Evolutionary conservation across 2,797 vertebrate genomes (phyloP).

Genomic region (Etheostoma perlongum): DNA sequence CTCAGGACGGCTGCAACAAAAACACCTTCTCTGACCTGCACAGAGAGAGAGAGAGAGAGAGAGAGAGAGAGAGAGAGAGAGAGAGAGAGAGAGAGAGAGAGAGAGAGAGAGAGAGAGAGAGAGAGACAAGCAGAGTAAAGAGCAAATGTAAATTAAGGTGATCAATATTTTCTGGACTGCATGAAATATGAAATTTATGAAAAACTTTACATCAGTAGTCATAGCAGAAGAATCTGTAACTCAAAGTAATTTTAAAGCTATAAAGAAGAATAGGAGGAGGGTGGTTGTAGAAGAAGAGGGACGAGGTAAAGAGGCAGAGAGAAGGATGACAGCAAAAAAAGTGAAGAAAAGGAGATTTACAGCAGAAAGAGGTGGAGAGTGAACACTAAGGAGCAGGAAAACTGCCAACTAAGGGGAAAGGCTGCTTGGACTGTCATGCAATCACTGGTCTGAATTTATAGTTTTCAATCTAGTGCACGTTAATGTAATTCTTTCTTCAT

Average conservation of each 20-base stretch:
- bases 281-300: not conserved
- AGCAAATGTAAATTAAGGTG: not conserved
- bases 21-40: slow-evolving; percentile 54
- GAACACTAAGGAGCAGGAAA: slow-evolving; percentile 7
- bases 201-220: not conserved
- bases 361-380: slow-evolving; percentile 9
- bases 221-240: too few relatives aligned
- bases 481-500: not conserved
- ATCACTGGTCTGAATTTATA: not conserved
- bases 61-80: not conserved
- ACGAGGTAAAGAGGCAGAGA: not conserved
- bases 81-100: not conserved
- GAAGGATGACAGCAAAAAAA: not conserved
- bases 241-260: too few relatives aligned
- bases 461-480: slow-evolving; percentile 4
- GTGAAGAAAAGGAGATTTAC: slow-evolving; percentile 28
- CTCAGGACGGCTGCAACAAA: slow-evolving; percentile 37
- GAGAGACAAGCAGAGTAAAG: not conserved
- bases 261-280: too few relatives aligned
- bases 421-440: not conserved
- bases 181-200: not conserved
- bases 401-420: not conserved
- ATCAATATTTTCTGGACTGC: not conserved
- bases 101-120: not conserved
- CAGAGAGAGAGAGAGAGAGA: slow-evolving; percentile 3